Evolutionary conservation across 1,140 invertebrate genomes (phyloP), one percentile per base, ranked within the genome.

Genomic region (Macrocentrus cingulum): DNA sequence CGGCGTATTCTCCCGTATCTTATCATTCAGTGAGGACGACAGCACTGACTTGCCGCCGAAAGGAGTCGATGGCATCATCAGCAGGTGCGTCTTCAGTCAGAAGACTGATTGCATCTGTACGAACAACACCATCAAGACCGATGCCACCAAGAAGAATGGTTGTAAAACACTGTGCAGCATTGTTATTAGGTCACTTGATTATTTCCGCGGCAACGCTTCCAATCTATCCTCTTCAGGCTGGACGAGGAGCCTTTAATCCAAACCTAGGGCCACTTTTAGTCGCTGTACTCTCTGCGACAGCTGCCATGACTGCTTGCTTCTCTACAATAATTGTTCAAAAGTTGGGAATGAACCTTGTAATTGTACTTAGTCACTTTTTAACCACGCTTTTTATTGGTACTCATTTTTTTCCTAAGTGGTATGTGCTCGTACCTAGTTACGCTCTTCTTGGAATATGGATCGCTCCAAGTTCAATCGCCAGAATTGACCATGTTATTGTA

Each of bases 81-180:
- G 84, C 87, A 6, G 86, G 86, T 0, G 84, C 86, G 0, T 87
- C 85, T 0, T 88, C 87, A 1, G 87, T 89, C 0, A 80, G 85
- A 4, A 77, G 85, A 0, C 74, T 89, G 0, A 84, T 89, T n/a
- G 81, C 84, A 0, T 77, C 86, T 0, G 85, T 85, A 13, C 69
- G 80, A 29, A 63, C 80, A 2, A 77, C 81, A 34, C 80, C 81
- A 50, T 80, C 59, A 63, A 80, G 54, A 67, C 79, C 68, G 22
- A 76, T 68, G 56, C 82, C 72, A 67, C 82, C 77, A 66, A 84
- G 70, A 63, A 83, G 64, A 68, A 80, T 72, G 56, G 82, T 60
- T 59, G 70, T 65, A 18, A 75, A 79, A 0, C 85, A 86, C 57
- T 83, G 85, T 59, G 74, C 83, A 44, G 68, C 82, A 52, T 59